Evolutionary conservation across 92 coral and sea anemone species (phyloP).

Genomic region (Epizoanthus scotinus): DNA sequence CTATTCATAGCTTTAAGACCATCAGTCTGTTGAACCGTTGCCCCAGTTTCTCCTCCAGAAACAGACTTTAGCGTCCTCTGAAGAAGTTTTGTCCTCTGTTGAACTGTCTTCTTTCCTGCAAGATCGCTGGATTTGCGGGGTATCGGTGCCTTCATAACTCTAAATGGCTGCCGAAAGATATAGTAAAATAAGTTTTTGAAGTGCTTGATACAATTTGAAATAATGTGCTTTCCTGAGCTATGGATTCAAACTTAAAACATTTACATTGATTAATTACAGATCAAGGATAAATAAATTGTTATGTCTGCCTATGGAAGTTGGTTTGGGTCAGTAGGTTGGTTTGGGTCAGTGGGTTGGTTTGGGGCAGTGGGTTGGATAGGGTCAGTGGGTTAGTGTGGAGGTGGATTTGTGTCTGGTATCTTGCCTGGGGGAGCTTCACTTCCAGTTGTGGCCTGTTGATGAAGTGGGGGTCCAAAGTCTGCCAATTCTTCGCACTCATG

Average conservation of each 20-base stretch:
- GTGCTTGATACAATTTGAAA: too few species aligned
- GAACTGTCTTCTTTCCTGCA: conserved; percentile 5
- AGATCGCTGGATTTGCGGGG: conserved; percentile 31
- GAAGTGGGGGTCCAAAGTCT: neutral
- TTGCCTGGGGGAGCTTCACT: neutral
- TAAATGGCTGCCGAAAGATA: conserved; percentile 29
- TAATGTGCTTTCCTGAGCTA: too few species aligned
- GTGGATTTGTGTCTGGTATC: neutral
- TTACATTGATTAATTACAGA: neutral
- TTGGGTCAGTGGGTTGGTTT: neutral
- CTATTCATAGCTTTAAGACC: conserved; percentile 21
- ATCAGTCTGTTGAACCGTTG: conserved; percentile 21
- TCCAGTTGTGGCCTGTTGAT: neutral
- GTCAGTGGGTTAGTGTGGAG: neutral
- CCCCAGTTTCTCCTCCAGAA: conserved; percentile 30
- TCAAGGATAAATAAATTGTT: neutral
- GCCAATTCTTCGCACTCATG: neutral
- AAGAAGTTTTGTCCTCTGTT: conserved; percentile 3
- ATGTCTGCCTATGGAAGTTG: too few species aligned
- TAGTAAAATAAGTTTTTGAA: neutral
- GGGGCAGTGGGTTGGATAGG: neutral
- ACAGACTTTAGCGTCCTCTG: conserved; percentile 22
- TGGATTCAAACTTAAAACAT: too few species aligned
- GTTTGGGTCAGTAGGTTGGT: neutral
- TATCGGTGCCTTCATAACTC: conserved; percentile 7